Base-by-base conservation (phyloP, 2,888 invertebrate species). In the Nipponacmea schrenckii region DNA sequence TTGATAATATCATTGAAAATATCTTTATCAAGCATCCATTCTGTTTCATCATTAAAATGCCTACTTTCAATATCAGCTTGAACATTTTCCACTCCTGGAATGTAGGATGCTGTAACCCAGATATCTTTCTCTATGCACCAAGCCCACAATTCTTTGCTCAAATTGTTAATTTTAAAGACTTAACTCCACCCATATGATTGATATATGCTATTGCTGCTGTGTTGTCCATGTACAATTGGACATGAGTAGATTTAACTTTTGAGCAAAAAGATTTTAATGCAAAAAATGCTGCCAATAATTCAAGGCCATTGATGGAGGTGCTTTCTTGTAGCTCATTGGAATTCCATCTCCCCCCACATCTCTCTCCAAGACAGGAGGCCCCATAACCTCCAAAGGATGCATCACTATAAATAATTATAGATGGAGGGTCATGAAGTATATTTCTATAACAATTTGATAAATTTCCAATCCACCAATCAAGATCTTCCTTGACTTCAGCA, bases 321-420 rank as follows among this genome's bases (percentile, higher is more conserved):
- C 20, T 56, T 56, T 56, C 56, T 20, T 17, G n/a, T 10, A 56
- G 8, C 8, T 56, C 56, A 56, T 20, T 20, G n/a, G 56, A 56
- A 20, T 17, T 56, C 56, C 56, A 56, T 56, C 56, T 20, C 10
- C 56, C 56, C 56, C 56, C 56, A 20, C n/a, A 17, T 56, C 20
- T 17, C 20, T 56, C 20, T 56, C 56, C 56, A 20, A 20, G n/a
- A 56, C n/a, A 56, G 5, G n/a, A 5, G 20, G 56, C n/a, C 3
- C 56, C 20, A 56, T 56, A 50, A 56, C 56, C 56, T 20, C 10
- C 56, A 17, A 56, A 56, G 8, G 56, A n/a, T 8, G 56, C 56
- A 56, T 56, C 56, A n/a, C 56, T 56, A 56, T 56, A 56, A 56
- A 56, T 56, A 8, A 56, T 56, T 20, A 56, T 56, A 20, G n/a